phyloP scores from a whole-genome alignment of 2,888 invertebrate genomes.

The Nomada lathburiana region DNA sequence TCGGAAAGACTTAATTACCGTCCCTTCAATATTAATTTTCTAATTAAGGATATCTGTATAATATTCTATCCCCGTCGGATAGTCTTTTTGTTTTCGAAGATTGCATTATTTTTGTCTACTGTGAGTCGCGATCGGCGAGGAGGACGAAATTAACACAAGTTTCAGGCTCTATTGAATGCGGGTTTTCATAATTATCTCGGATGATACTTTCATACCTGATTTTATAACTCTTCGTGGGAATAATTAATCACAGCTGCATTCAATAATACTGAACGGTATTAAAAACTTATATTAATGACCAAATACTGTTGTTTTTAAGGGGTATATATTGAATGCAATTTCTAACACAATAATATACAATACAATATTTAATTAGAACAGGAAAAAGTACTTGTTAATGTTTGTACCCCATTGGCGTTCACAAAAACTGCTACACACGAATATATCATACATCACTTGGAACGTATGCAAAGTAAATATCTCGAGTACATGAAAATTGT shows the following conservation, averaged over 20 bases:
- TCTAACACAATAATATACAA: no score
- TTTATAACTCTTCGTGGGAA: background rate
- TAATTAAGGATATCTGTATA: slow-evolving; percentile 26
- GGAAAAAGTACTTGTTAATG: no score
- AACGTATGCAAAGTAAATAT: background rate
- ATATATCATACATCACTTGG: no score
- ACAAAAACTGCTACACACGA: no score
- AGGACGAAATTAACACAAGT: background rate
- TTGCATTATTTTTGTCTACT: background rate
- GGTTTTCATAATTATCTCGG: background rate
- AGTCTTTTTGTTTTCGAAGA: background rate
- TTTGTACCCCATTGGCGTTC: no score
- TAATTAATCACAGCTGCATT: background rate
- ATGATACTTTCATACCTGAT: background rate
- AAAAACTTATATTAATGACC: no score
- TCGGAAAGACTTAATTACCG: slow-evolving; percentile 38
- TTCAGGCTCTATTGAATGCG: background rate
- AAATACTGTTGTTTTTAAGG: no score
- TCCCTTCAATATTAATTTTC: slow-evolving; percentile 30
- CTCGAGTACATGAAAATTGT: background rate
- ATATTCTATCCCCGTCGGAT: background rate
- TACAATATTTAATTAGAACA: no score
- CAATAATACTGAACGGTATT: background rate
- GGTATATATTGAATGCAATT: no score
- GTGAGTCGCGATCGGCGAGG: background rate